Evolutionary conservation across 2,113 vertebrate species (phyloP), one percentile per base, ranked within the genome.

Genomic region (Aegypius monachus): DNA sequence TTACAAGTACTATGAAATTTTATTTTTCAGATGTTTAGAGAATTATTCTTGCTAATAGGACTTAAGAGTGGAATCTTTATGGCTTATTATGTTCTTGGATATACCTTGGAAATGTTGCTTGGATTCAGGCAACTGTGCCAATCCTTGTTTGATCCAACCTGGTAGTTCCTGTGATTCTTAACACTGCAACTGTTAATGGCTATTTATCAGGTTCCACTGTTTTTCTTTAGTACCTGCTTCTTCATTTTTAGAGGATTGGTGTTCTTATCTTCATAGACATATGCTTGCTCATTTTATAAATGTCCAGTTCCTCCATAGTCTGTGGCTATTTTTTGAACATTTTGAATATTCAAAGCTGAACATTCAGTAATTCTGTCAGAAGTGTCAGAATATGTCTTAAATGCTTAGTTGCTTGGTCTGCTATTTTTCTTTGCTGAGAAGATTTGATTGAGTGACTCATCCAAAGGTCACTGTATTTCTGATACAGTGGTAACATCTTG

Each of bases 381-480:
- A 92, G 94, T 88, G 83, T 95, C 94, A 95, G 82, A 95, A 79
- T 73, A 42, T 38, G 78, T 95, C 84, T 89, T 93, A 89, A 96
- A 87, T 62, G 66, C 86, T 85, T 91, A 92, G 65, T 91, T 93
- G 93, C 94, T 97, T 92, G 66, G 83, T 92, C 65, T 91, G 94
- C 96, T 94, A 0, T 95, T 97, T 95, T 97, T 85, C 81, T 94
- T 96, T 2, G 25, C 86, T 87, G 84, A 50, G 85, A 74, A 81
- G 77, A 81, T 94, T 93, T 88, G 88, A 85, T 91, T 93, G 89
- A 95, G 77, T 97, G 96, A 97, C 94, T 96, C 96, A 97, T 87
- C 58, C 81, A 87, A 59, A 95, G 89, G 91, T 91, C 86, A 87
- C 81, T 80, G 65, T 89, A 55, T 80, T 93, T 92, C 86, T 93